phyloP scores from a whole-genome alignment of 2,113 vertebrate genomes.

The Siniperca chuatsi region DNA sequence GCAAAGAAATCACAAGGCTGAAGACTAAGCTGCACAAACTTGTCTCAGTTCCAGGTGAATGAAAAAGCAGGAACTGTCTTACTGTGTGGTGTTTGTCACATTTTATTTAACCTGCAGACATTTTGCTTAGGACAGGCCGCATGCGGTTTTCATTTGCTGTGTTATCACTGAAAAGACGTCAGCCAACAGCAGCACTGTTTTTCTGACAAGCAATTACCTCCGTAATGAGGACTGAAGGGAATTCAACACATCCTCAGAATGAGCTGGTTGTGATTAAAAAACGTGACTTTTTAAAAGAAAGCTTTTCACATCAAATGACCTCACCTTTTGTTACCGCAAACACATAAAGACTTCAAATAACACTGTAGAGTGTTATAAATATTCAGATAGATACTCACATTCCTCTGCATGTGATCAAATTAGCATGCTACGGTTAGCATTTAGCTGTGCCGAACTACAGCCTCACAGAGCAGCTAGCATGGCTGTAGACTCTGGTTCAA shows the following conservation, averaged over 20 bases:
- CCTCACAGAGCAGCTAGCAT: background rate
- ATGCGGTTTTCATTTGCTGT: background rate
- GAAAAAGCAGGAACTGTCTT: background rate
- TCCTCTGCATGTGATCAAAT: background rate
- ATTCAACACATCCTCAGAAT: background rate
- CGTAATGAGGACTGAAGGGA: background rate
- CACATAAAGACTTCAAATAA: background rate
- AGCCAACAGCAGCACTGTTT: background rate
- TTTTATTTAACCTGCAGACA: background rate
- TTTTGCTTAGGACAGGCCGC: background rate
- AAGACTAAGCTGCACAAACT: conserved; percentile 90
- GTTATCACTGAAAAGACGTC: background rate
- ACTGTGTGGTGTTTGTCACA: background rate
- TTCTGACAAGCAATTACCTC: background rate
- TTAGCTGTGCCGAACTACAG: background rate
- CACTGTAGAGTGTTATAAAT: background rate
- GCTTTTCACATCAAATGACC: background rate
- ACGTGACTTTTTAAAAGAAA: background rate
- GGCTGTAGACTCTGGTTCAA: background rate
- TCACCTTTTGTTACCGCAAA: background rate
- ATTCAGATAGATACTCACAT: background rate
- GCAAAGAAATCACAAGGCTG: conserved; percentile 90
- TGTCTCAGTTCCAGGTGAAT: conserved; percentile 86
- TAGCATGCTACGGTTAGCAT: background rate
- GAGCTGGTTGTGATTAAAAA: background rate